Evolutionary conservation across 2,888 invertebrate genomes (phyloP).

Genomic region (Teleogryllus oceanicus): DNA sequence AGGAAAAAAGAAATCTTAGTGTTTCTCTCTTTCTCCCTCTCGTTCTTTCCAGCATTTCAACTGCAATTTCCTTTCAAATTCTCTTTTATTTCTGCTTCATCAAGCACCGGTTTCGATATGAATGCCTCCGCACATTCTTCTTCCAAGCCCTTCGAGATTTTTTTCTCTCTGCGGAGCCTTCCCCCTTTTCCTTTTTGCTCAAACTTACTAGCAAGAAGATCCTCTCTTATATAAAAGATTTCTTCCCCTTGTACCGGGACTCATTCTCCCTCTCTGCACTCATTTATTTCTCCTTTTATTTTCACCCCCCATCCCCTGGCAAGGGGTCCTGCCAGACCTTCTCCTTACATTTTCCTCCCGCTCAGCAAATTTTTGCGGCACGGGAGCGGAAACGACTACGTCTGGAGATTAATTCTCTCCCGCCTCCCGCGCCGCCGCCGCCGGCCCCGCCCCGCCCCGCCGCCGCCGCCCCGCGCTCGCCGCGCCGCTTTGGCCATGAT

Average conservation of each 20-base stretch:
- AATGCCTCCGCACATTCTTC: constrained; percentile 30
- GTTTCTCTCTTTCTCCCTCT: constrained; percentile 18
- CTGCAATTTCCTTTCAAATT: constrained; percentile 37
- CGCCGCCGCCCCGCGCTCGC: neutral
- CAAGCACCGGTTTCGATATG: constrained; percentile 35
- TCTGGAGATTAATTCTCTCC: constrained; percentile 19
- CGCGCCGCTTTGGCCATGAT: constrained; percentile 1
- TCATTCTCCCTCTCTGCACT: constrained; percentile 30
- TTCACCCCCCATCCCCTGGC: neutral
- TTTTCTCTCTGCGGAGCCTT: neutral
- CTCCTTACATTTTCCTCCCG: constrained; percentile 27
- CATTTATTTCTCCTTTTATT: constrained; percentile 30
- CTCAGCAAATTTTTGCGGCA: constrained; percentile 32
- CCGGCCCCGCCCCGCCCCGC: neutral
- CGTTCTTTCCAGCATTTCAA: constrained; percentile 35
- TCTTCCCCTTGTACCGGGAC: constrained; percentile 23
- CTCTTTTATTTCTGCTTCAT: constrained; percentile 36
- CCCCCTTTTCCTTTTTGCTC: neutral
- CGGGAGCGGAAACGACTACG: constrained; percentile 29
- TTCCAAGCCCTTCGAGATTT: neutral
- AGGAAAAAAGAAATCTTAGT: neutral
- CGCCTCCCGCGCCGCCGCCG: neutral
- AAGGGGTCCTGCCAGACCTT: constrained; percentile 20
- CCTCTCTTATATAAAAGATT: constrained; percentile 28
- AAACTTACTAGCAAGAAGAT: constrained; percentile 29